These are phyloP conservation scores for Capromys pilorides DNA, from an alignment of 2,797 vertebrate genomes.

Conservation along the genomic window DNA sequence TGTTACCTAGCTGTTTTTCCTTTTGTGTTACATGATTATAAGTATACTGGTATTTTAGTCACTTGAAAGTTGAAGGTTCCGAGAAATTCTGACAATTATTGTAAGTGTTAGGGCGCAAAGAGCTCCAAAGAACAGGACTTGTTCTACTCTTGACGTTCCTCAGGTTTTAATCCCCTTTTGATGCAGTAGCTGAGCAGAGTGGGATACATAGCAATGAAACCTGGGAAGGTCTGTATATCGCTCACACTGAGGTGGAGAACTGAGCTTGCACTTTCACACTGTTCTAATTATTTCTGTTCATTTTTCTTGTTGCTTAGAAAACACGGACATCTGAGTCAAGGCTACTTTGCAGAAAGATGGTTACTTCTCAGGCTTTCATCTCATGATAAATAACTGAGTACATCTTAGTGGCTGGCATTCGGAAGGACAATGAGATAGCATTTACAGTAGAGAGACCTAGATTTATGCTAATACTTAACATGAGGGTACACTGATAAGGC, in stretches of 20 bases:
- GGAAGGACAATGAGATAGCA: not conserved
- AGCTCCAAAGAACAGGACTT: not conserved
- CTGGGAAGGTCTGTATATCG: conserved; percentile 20
- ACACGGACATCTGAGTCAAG: not conserved
- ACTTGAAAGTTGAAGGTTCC: conserved; percentile 17
- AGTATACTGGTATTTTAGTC: conserved; percentile 46
- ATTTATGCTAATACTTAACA: not conserved
- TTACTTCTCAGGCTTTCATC: not conserved
- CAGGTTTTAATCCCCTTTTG: conserved; percentile 68
- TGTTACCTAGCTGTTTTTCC: not conserved
- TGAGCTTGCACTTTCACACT: conserved; percentile 68
- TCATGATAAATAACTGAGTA: not conserved
- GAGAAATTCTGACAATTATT: conserved; percentile 51
- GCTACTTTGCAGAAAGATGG: conserved; percentile 30
- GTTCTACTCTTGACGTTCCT: conserved; percentile 27
- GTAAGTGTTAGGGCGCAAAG: conserved; percentile 21
- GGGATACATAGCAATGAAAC: conserved; percentile 57
- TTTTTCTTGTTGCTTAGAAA: conserved; percentile 43
- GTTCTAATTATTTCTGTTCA: conserved; percentile 64
- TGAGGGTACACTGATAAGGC: not conserved
- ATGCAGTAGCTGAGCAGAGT: conserved; percentile 45
- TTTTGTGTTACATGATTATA: not conserved
- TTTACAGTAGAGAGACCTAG: not conserved
- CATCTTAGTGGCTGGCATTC: not conserved
- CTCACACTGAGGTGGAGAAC: conserved; percentile 64